Evolutionary conservation across 2,797 vertebrate species (phyloP).

Genomic region (Malurus leucopterus): DNA sequence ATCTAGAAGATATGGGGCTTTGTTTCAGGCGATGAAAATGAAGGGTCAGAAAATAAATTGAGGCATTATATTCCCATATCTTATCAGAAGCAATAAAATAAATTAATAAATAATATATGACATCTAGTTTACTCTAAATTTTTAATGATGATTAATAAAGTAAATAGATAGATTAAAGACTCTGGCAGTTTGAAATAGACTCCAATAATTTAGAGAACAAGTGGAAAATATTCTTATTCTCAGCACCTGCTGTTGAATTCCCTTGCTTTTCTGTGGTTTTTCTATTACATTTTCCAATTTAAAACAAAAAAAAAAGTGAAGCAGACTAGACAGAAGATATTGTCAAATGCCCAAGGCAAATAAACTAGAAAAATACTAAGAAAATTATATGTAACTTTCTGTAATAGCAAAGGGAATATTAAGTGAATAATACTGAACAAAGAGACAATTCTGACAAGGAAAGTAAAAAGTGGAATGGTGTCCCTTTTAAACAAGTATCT

Average conservation of each 20-base stretch:
- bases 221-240: conserved; percentile 8
- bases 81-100: background rate
- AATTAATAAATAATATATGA: background rate
- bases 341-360: conserved; percentile 29
- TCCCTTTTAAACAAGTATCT: background rate
- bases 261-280: conserved; percentile 22
- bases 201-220: background rate
- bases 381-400: background rate
- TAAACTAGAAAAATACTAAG: conserved; percentile 1
- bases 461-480: background rate
- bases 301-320: background rate
- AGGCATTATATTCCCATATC: background rate
- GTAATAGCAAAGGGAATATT: background rate
- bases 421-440: background rate
- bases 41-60: background rate
- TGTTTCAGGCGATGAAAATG: background rate
- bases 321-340: background rate
- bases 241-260: conserved; percentile 33
- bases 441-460: background rate
- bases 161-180: background rate
- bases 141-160: background rate
- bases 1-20: background rate
- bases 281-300: background rate
- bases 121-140: background rate
- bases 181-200: background rate